These are phyloP conservation scores for Scaptodrosophila lebanonensis DNA, from an alignment of 1,140 invertebrate genomes.

Conservation along the genomic window DNA sequence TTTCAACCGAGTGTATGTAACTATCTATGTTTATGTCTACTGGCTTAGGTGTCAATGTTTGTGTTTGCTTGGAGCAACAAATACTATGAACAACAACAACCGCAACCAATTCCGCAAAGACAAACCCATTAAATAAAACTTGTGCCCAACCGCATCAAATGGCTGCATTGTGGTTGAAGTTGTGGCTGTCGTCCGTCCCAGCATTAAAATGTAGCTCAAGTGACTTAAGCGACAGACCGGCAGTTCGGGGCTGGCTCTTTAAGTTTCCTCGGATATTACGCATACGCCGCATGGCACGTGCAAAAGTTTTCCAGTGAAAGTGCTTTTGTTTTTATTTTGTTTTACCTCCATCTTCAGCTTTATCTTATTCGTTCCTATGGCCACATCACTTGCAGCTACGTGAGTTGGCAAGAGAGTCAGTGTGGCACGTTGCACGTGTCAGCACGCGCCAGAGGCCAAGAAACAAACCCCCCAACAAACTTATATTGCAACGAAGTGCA, in stretches of 20 bases:
- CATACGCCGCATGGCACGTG: constrained; percentile 30
- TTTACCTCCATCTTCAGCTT: too few species aligned
- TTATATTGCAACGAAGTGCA: constrained; percentile 31
- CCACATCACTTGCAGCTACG: too few species aligned
- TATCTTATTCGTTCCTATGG: too few species aligned
- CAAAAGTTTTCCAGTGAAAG: too few species aligned
- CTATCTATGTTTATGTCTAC: constrained; percentile 6
- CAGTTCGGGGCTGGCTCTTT: not conserved
- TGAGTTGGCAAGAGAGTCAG: too few species aligned
- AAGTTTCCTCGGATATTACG: constrained; percentile 31
- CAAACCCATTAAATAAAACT: constrained; percentile 44
- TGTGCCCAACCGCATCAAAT: constrained; percentile 30
- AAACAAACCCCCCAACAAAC: constrained; percentile 7
- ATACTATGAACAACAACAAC: too few species aligned
- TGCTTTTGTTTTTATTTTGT: constrained; percentile 29
- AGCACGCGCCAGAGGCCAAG: too few species aligned
- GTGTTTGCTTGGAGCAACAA: too few species aligned
- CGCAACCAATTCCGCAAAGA: constrained; percentile 22
- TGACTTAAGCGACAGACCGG: constrained; percentile 29
- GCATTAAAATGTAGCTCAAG: constrained; percentile 30
- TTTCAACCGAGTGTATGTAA: too few species aligned
- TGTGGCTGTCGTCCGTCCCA: constrained; percentile 3
- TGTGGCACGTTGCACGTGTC: constrained; percentile 19
- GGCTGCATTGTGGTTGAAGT: constrained; percentile 12
- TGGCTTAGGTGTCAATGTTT: constrained; percentile 35